Base-by-base conservation (phyloP, 2,888 invertebrate species). In the Chymomyza procnemis region DNA sequence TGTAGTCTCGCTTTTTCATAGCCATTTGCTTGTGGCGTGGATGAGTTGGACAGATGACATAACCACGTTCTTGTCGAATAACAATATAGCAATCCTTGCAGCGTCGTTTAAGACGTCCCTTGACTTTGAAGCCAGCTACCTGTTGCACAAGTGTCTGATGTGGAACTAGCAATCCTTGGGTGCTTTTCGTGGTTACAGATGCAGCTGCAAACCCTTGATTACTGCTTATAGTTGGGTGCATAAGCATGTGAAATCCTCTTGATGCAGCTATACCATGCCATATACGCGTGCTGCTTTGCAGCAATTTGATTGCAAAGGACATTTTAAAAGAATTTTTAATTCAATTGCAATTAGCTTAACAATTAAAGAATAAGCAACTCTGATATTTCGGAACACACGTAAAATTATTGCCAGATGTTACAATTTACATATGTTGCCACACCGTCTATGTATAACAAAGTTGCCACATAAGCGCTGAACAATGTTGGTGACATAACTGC, bases 21-120 rank as follows among this genome's bases (percentile, higher is more conserved):
- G 94, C 91, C 93, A 94, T 95, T 91, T 96, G 96, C 87, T 97
- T 97, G 88, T 97, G 97, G 47, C 96, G 93, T 21, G 94, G 94
- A 87, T 94, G 94, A 30, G 94, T 94, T 64, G 94, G 94, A 79
- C 97, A 97, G 75, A 95, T 93, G 52, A 96, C 93, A 89, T 94
- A 95, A 78, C 93, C 87, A 67, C 95, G 92, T 76, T 94, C 93
- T 79, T 95, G 92, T 65, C 95, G 91, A 54, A 92, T 91, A 12
- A 95, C 94, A 83, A 95, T 92, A 82, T 94, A 95, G 88, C 97
- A 97, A 82, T 95, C 94, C 89, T 94, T 94, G 87, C 97, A 97
- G 50, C 97, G 93, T 64, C 93, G 92, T 66, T 92, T 92, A 34
- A 96, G 91, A 16, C 89, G 89, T 4, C 95, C 95, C 87, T 93